phyloP scores from a whole-genome alignment of 2,113 vertebrate genomes.

The Delphinapterus leucas region DNA sequence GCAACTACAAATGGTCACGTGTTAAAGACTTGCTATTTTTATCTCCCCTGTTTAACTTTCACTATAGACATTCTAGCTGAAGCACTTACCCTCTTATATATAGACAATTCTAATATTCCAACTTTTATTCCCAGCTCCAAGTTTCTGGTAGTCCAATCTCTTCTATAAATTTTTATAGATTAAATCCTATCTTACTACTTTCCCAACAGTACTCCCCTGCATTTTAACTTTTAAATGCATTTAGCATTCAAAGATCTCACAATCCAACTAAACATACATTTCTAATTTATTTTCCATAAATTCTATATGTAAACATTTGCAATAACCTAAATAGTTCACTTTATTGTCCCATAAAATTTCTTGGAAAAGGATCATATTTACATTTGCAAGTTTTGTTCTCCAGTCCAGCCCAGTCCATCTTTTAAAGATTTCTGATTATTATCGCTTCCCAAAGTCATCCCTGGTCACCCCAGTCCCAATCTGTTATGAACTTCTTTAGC shows the following conservation, averaged over 20 bases:
- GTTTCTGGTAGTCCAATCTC: not conserved
- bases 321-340: not conserved
- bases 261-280: not conserved
- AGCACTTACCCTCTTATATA: not conserved
- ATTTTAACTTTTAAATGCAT: constrained; percentile 13
- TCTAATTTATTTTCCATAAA: not conserved
- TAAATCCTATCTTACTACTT: not conserved
- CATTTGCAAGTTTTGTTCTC: not conserved
- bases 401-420: not conserved
- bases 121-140: not conserved
- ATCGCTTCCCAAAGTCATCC: not conserved
- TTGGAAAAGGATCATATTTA: not conserved
- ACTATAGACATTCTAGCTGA: not conserved
- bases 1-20: not conserved
- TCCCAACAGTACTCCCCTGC: not conserved
- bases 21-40: not conserved
- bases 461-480: not conserved
- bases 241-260: not conserved
- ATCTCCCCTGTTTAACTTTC: not conserved
- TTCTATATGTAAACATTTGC: not conserved
- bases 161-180: not conserved
- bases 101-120: not conserved
- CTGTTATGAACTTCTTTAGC: not conserved
- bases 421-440: not conserved
- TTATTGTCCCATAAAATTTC: not conserved